Base-by-base conservation (phyloP, 1,140 invertebrate species). In the Tetragnatha versicolor region DNA sequence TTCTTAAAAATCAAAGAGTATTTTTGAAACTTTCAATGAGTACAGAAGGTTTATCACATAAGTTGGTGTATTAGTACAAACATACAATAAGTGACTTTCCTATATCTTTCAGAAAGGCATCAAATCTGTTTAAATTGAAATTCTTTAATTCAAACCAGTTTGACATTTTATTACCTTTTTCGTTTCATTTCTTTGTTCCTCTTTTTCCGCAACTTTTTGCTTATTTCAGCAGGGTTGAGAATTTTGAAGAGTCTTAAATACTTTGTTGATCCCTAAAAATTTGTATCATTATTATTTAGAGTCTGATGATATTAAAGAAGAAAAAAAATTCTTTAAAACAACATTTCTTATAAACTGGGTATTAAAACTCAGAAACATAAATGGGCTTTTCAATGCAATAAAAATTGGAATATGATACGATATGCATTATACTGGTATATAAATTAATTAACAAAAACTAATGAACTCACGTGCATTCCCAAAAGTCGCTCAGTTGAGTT, bases 231-330 rank as follows among this genome's bases (percentile, higher is more conserved):
- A 17, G 93, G 89, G 1, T 89, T 86, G 81, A 91, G 90, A 79
- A 99, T 90, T 58, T 90, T 87, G 85, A 96, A 98, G 37, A 96
- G 84, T 87, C 98, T 97, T 12, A 98, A 85, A 10, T 88, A 86
- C 78, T 90, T 90, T 82, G 96, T 93, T 29, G 89, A 92, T 4
- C 95, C 94, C 86, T 88, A 63, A 60, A 84, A 82, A 82, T 35
- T 2, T 35, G 25, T 77, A 22, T 35, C 5, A 12, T 20, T 31
- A 51, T 12, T 77, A n/a, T 60, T 20, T 42, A n/a, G 22, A 49
- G n/a, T n/a, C n/a, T 47, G 3, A 22, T 22, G 27, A 3, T 68
- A 14, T 35, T 14, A 33, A 31, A 2, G 20, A 3, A 14, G 42
- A 14, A 10, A 47, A 63, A 72, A 25, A 27, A 58, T 58, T 31